Evolutionary conservation across 2,113 vertebrate species (phyloP).

Genomic region (Percina caprodes): DNA sequence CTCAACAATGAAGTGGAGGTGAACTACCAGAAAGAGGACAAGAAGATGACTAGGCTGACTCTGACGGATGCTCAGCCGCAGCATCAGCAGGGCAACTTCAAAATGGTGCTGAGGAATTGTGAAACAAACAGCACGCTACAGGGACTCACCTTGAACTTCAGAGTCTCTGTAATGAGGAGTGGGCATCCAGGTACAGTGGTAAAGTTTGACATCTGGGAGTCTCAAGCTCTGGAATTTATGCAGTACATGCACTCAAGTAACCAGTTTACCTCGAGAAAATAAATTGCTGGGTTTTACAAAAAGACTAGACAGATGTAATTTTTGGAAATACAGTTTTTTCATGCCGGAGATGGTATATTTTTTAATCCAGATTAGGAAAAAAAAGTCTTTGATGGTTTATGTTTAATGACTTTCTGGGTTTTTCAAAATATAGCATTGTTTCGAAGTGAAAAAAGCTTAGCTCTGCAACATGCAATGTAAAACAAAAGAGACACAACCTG

Average conservation of each 20-base stretch:
- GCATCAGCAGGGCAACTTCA: constrained; percentile 89
- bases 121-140: constrained; percentile 77
- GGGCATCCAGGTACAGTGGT: constrained; percentile 77
- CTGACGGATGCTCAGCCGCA: constrained; percentile 83
- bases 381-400: background rate
- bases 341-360: background rate
- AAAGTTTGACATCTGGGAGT: background rate
- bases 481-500: background rate
- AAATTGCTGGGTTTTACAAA: background rate
- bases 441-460: background rate
- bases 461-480: background rate
- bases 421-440: background rate
- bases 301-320: background rate
- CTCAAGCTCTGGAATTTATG: background rate
- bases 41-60: constrained; percentile 66
- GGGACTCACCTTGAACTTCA: constrained; percentile 84
- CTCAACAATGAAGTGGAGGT: constrained; percentile 82
- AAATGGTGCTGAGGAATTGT: constrained; percentile 89
- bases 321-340: background rate
- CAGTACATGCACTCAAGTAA: background rate
- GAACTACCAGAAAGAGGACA: constrained; percentile 81
- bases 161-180: constrained; percentile 82
- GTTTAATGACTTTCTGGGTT: background rate
- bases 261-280: background rate
- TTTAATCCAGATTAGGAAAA: background rate